Evolutionary conservation across 2,888 invertebrate genomes (phyloP).

Genomic region (Bombyx huttoni): DNA sequence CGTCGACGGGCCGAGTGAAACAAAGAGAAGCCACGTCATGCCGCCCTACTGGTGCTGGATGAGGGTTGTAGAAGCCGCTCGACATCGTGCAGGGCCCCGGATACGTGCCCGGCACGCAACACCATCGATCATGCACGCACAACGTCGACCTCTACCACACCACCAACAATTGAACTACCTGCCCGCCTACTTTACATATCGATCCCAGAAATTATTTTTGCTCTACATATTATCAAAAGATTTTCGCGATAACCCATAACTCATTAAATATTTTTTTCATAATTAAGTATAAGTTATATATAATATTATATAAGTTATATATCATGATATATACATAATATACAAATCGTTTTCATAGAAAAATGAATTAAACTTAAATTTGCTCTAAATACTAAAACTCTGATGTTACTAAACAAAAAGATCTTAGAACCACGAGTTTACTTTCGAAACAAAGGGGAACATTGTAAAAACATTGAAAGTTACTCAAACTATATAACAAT

Average conservation of each 20-base stretch:
- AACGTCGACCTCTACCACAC: constrained; percentile 35
- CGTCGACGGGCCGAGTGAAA: constrained; percentile 35
- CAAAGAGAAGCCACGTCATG: constrained; percentile 43
- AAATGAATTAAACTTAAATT: too few relatives aligned
- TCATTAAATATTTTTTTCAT: not conserved
- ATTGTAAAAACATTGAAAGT: constrained; percentile 5
- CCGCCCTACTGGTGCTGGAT: constrained; percentile 28
- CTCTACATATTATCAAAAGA: not conserved
- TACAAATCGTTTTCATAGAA: too few relatives aligned
- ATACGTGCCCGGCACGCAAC: constrained; percentile 35
- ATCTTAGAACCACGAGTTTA: too few relatives aligned
- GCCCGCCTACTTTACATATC: constrained; percentile 42
- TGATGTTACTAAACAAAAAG: too few relatives aligned
- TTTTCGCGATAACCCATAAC: not conserved
- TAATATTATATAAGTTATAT: too few relatives aligned
- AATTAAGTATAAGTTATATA: too few relatives aligned
- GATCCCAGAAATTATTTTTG: constrained; percentile 18
- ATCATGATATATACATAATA: too few relatives aligned
- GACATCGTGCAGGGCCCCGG: constrained; percentile 30
- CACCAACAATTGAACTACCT: constrained; percentile 15
- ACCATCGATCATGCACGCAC: constrained; percentile 59
- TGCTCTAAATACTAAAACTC: too few relatives aligned
- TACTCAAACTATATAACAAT: not conserved
- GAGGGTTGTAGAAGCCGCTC: constrained; percentile 30
- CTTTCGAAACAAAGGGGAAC: not conserved